These are phyloP conservation scores for Drosophila biarmipes DNA, from an alignment of 1,140 invertebrate species.

Conservation along the genomic window DNA sequence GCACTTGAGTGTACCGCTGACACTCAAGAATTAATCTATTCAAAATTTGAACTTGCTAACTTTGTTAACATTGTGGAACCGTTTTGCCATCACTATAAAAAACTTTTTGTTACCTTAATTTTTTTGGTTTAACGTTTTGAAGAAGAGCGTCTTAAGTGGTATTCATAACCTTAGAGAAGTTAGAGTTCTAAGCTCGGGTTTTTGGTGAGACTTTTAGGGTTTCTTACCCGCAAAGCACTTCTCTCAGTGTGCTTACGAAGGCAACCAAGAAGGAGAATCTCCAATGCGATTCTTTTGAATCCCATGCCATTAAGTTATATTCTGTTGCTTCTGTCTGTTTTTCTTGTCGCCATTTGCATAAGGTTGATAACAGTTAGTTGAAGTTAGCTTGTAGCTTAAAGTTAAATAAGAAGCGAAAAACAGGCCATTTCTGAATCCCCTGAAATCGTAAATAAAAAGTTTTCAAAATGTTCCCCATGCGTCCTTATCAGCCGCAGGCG, in stretches of 20 bases:
- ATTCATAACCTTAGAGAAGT: too few species aligned
- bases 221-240: not conserved
- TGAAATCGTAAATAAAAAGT: not conserved
- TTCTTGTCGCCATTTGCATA: conserved; percentile 33
- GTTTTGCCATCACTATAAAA: too few species aligned
- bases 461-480: conserved; percentile 49
- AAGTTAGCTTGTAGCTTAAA: conserved; percentile 15
- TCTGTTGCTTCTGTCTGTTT: not conserved
- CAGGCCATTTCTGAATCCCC: not conserved
- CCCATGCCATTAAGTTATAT: not conserved
- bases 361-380: conserved; percentile 17
- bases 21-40: too few species aligned
- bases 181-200: too few species aligned
- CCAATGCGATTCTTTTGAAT: conserved; percentile 16
- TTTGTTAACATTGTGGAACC: too few species aligned
- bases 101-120: too few species aligned
- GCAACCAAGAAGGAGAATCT: conserved; percentile 17
- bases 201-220: too few species aligned
- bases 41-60: too few species aligned
- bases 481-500: conserved; percentile 16
- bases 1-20: too few species aligned
- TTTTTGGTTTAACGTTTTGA: too few species aligned
- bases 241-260: conserved; percentile 12
- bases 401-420: not conserved
- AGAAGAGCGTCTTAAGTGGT: too few species aligned